phyloP scores from a whole-genome alignment of 2,113 vertebrate genomes.

The Syngnathoides biaculeatus region DNA sequence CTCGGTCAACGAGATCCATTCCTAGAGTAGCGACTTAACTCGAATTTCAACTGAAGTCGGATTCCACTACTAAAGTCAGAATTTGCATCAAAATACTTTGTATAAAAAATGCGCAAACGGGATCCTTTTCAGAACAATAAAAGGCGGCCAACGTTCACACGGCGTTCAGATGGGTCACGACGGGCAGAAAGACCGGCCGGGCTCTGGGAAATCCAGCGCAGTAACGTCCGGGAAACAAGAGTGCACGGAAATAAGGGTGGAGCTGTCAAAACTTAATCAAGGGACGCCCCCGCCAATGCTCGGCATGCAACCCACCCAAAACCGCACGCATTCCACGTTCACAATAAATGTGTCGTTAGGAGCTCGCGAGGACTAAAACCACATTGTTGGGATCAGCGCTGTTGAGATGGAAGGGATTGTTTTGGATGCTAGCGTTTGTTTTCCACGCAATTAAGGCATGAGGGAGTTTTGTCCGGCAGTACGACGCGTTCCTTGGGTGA shows the following conservation, averaged over 20 bases:
- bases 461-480: neutral
- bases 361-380: slow-evolving; percentile 19
- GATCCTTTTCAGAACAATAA: slow-evolving; percentile 8
- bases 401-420: slow-evolving; percentile 4
- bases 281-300: slow-evolving; percentile 49
- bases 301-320: slow-evolving; percentile 40
- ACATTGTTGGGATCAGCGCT: neutral
- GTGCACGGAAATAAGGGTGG: slow-evolving; percentile 57
- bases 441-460: slow-evolving; percentile 8
- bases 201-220: slow-evolving; percentile 31
- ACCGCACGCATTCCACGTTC: slow-evolving; percentile 30
- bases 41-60: too few species aligned
- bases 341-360: slow-evolving; percentile 34
- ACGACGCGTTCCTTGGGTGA: neutral
- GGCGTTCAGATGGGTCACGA: slow-evolving; percentile 36
- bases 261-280: slow-evolving; percentile 56
- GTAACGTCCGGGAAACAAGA: slow-evolving; percentile 40
- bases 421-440: slow-evolving; percentile 7
- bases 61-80: too few species aligned
- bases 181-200: neutral
- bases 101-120: slow-evolving; percentile 1
- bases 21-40: too few species aligned
- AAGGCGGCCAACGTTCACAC: slow-evolving; percentile 13
- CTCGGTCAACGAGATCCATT: too few species aligned
- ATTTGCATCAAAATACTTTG: too few species aligned